phyloP scores from a whole-genome alignment of 2,113 vertebrate species.

The Thomomys bottae region DNA sequence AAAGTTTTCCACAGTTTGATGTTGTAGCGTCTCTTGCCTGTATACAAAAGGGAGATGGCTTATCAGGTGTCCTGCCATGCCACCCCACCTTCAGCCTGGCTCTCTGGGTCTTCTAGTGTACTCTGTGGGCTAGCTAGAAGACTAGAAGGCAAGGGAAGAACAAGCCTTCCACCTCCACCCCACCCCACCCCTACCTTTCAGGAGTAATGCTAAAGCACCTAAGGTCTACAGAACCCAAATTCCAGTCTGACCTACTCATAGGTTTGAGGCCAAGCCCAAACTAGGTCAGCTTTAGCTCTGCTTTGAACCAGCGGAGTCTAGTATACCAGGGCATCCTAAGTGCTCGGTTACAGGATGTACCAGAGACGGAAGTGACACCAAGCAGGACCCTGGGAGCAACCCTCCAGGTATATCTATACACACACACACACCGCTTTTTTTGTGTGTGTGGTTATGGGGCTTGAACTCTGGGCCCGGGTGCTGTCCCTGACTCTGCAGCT shows the following conservation, averaged over 20 bases:
- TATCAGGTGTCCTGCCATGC: not conserved
- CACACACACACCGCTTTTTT: no score
- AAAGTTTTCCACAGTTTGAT: conserved; percentile 99
- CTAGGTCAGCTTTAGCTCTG: not conserved
- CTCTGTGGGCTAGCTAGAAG: not conserved
- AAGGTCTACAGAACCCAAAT: not conserved
- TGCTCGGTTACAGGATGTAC: not conserved
- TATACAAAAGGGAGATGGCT: not conserved
- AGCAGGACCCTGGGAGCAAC: not conserved
- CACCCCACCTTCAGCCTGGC: not conserved
- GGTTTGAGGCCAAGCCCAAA: not conserved
- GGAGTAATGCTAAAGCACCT: not conserved
- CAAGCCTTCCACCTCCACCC: fast-evolving
- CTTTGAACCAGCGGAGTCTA: not conserved
- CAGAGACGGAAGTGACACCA: not conserved
- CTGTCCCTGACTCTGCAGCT: no score
- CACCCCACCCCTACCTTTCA: not conserved
- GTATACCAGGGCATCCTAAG: not conserved
- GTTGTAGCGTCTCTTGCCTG: conserved; percentile 98
- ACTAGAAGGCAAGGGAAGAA: not conserved
- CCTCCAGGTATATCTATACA: not conserved
- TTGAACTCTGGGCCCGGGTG: no score
- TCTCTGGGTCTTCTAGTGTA: not conserved
- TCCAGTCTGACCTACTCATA: not conserved
- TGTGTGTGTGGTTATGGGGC: no score